A percentile compares a stretch with the other conserved stretches of the same genome.
Evolutionary conservation across 2,888 invertebrate species (phyloP).

Genomic region (Hemaris fuciformis): DNA sequence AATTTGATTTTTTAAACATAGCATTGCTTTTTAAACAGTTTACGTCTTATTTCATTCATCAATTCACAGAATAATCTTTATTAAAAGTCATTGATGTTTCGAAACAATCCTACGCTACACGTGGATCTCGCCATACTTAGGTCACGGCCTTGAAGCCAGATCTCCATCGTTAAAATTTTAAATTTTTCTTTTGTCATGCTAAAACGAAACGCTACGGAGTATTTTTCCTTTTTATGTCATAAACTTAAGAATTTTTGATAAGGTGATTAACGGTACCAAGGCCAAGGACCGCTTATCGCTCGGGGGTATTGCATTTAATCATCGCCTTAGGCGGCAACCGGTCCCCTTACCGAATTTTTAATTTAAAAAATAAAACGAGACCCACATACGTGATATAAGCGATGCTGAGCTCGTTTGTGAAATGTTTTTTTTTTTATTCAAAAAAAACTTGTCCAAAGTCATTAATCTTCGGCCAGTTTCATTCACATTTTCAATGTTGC

Average conservation of each 20-base stretch:
- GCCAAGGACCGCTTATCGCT: slow-evolving; percentile 1
- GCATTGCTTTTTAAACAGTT: not conserved
- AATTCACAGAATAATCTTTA: not conserved
- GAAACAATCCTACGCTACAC: not conserved
- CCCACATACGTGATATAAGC: not conserved
- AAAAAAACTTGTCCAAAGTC: not conserved
- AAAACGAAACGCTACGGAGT: not conserved
- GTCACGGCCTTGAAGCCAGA: not conserved
- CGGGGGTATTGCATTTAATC: not conserved
- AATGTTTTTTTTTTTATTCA: not conserved
- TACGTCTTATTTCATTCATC: not conserved
- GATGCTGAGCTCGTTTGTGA: not conserved
- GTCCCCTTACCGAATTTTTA: not conserved
- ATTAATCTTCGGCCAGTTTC: slow-evolving; percentile 7
- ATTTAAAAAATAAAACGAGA: slow-evolving; percentile 8
- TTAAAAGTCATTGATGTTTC: not conserved
- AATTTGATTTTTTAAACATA: too few species aligned
- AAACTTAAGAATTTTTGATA: not conserved
- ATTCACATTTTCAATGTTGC: slow-evolving; percentile 3
- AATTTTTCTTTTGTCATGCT: not conserved
- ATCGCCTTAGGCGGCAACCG: slow-evolving; percentile 3
- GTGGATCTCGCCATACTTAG: not conserved
- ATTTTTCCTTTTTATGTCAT: not conserved
- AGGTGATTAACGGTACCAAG: slow-evolving; percentile 5
- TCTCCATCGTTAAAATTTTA: not conserved